Percentiles rank a stretch among this genome's conserved stretches.
Conservation (phyloP, 2,797 vertebrate species). For the Bradypodion ventrale region DNA sequence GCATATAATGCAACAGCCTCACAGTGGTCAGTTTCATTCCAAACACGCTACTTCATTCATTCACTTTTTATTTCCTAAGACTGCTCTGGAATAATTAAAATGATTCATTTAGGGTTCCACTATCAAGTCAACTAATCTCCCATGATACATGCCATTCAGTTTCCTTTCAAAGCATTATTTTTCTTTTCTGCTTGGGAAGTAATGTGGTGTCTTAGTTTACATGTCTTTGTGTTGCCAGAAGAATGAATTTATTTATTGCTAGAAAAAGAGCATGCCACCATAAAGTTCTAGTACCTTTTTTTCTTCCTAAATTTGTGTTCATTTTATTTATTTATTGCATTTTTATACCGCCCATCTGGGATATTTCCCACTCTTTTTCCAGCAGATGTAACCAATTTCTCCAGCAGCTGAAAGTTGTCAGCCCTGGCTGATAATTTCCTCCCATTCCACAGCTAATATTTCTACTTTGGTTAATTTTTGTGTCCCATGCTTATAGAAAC, state of each 20-base stretch:
- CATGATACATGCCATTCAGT: slow-evolving; percentile 81
- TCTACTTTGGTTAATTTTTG: slow-evolving; percentile 84
- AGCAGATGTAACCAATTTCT: no score
- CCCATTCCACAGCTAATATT: slow-evolving; percentile 83
- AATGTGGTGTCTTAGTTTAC: slow-evolving; percentile 76
- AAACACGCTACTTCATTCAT: slow-evolving; percentile 76
- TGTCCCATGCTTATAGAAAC: slow-evolving; percentile 87
- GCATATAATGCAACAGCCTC: slow-evolving; percentile 84
- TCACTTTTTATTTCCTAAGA: slow-evolving; percentile 75
- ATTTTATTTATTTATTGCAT: no score
- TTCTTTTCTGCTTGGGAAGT: slow-evolving; percentile 70
- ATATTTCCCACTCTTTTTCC: no score
- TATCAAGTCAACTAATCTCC: slow-evolving; percentile 75
- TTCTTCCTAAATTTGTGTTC: slow-evolving; percentile 70
- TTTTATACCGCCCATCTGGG: no score
- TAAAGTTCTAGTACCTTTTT: slow-evolving; percentile 61
- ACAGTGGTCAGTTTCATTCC: slow-evolving; percentile 85
- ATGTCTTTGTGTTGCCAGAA: slow-evolving; percentile 79
- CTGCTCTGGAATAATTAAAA: slow-evolving; percentile 76
- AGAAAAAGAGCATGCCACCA: slow-evolving; percentile 75
- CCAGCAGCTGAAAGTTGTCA: slow-evolving; percentile 71
- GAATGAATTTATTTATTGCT: slow-evolving; percentile 63
- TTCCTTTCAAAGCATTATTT: slow-evolving; percentile 63
- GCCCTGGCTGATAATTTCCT: slow-evolving; percentile 76
- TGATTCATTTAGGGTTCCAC: slow-evolving; percentile 78